Evolutionary conservation across 2,888 invertebrate species (phyloP).

Genomic region (Ectobius pallidus): DNA sequence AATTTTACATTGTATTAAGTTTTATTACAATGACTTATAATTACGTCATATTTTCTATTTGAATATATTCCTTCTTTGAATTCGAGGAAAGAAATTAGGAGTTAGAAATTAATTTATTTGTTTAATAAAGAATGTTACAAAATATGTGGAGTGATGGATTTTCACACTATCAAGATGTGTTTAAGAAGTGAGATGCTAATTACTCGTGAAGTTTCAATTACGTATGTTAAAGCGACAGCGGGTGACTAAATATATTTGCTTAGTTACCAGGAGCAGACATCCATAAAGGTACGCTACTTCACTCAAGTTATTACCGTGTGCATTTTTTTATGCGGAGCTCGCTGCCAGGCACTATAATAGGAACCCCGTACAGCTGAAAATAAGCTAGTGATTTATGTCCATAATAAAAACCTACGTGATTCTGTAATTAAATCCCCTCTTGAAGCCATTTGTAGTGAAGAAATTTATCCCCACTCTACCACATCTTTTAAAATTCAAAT

Average conservation of each 20-base stretch:
- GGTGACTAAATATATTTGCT: not conserved
- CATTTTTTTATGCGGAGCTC: not conserved
- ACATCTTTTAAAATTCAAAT: not conserved
- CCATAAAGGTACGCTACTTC: not conserved
- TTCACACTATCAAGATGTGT: too few species aligned
- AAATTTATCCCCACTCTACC: not conserved
- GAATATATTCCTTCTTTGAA: too few species aligned
- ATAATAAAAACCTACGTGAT: not conserved
- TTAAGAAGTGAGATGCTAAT: too few species aligned
- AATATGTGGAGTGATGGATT: too few species aligned
- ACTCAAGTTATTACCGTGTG: not conserved
- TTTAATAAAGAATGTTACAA: too few species aligned
- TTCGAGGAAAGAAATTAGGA: too few species aligned
- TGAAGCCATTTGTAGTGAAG: not conserved
- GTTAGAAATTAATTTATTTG: too few species aligned
- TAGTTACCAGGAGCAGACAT: not conserved
- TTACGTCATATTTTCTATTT: too few species aligned
- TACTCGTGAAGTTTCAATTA: too few species aligned
- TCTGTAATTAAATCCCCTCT: not conserved
- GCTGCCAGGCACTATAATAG: not conserved
- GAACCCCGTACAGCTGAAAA: not conserved
- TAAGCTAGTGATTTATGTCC: constrained; percentile 3
- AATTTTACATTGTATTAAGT: too few species aligned
- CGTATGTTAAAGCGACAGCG: too few species aligned
- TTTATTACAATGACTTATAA: too few species aligned